Conservation (phyloP, 2,113 vertebrate genomes). For the Dendropsophus ebraccatus region DNA sequence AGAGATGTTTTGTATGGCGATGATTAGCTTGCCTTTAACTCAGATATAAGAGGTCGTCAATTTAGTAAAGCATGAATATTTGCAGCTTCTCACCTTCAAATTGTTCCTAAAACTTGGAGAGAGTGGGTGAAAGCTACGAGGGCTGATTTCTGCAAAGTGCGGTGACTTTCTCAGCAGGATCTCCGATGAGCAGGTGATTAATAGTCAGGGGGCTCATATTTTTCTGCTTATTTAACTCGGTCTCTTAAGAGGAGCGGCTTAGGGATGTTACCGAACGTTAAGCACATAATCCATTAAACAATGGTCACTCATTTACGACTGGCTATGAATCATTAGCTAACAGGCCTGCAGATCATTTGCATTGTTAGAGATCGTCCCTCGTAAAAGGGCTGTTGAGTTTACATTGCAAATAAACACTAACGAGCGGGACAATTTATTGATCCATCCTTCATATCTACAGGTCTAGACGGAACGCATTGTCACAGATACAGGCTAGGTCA, state of each 20-base stretch:
- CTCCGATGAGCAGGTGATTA: conserved; percentile 28
- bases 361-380: conserved; percentile 16
- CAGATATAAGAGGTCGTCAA: background rate
- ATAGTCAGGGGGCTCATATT: conserved; percentile 42
- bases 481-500: background rate
- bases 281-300: conserved; percentile 38
- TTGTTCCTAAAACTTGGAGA: background rate
- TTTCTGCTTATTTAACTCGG: conserved; percentile 49
- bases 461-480: too few species aligned
- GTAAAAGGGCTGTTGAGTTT: conserved; percentile 1
- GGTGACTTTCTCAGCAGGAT: conserved; percentile 29
- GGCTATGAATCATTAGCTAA: conserved; percentile 53
- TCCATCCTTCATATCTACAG: background rate
- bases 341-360: conserved; percentile 7
- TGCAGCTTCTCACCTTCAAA: background rate
- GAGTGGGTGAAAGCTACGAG: conserved; percentile 44
- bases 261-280: conserved; percentile 14
- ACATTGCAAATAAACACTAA: conserved; percentile 28
- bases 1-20: background rate
- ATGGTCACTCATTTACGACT: conserved; percentile 31
- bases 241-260: conserved; percentile 29
- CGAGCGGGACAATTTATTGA: background rate
- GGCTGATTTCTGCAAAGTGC: conserved; percentile 33
- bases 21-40: background rate
- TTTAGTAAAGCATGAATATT: background rate